Percentiles rank a stretch among this genome's conserved stretches.
These are phyloP conservation scores for Itoplectis maculator DNA, from an alignment of 2,888 invertebrate species.

Conservation along the genomic window DNA sequence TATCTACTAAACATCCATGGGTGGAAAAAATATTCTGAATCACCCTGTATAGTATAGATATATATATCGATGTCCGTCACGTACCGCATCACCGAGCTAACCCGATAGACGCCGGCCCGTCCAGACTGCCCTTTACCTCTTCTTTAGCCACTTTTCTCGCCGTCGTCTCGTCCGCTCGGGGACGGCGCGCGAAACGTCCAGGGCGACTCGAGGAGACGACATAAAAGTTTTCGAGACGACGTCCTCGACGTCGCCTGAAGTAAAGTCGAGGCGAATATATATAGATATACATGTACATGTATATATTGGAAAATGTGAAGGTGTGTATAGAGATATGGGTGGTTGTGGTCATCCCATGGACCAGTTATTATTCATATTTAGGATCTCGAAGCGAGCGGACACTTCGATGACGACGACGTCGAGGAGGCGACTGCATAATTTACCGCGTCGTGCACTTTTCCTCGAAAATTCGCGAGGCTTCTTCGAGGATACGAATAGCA, in stretches of 20 bases:
- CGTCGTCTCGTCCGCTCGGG: too few relatives aligned
- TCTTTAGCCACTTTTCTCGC: slow-evolving; percentile 35
- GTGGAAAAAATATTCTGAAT: too few relatives aligned
- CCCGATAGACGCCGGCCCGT: slow-evolving; percentile 72
- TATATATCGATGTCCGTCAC: slow-evolving; percentile 73
- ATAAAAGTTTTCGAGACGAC: slow-evolving; percentile 48
- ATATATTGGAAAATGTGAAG: background rate
- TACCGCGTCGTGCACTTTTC: background rate
- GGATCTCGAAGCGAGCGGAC: slow-evolving; percentile 66
- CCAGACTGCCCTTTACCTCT: slow-evolving; percentile 42
- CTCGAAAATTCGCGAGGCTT: background rate
- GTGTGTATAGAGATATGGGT: background rate
- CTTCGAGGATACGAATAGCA: background rate
- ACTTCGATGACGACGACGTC: slow-evolving; percentile 1
- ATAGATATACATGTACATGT: background rate
- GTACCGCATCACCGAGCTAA: slow-evolving; percentile 69
- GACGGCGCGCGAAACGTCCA: slow-evolving; percentile 20
- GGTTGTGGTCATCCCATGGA: slow-evolving; percentile 72
- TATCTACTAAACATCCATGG: too few relatives aligned
- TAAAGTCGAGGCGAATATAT: slow-evolving; percentile 42
- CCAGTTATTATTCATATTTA: slow-evolving; percentile 76
- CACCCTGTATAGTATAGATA: background rate
- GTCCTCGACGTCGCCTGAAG: background rate
- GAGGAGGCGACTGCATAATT: background rate
- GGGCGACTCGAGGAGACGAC: slow-evolving; percentile 10